Evolutionary conservation across 2,113 vertebrate species (phyloP), one percentile per base, ranked within the genome.

Genomic region (Urocynchramus pylzowi): DNA sequence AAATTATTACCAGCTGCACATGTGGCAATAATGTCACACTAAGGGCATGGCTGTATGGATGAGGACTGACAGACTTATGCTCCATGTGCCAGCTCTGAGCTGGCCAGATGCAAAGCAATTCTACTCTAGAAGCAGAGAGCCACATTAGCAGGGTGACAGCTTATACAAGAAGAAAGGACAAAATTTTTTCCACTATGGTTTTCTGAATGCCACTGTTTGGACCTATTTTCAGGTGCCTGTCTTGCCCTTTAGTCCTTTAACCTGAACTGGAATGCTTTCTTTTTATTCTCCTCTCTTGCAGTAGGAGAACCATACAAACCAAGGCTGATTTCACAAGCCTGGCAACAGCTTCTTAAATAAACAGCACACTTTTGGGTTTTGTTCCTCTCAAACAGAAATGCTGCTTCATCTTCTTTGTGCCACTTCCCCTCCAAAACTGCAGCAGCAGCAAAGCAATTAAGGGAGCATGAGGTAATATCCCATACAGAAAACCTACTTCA

Each of bases 361-460:
- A 87, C 61, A 96, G 82, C 73, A 50, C 59, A 30, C 50, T 84
- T 89, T 39, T 78, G 75, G 3, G 9, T 78, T 92, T 83, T 10
- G 0, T 33, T 77, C 59, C 81, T 87, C 78, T 96, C 70, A 64
- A 87, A 84, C 19, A 95, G 67, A 97, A 97, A 91, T 1, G 57
- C 86, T 83, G 80, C 88, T 97, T 96, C 90, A 88, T 84, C 94
- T 95, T 78, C 87, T 97, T 97, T 97, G 93, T 92, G 81, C 56
- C 84, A 61, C 65, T 78, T 91, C 70, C 69, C 71, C 81, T 96
- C 84, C 76, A 79, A 80, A 95, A 89, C 83, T 82, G 90, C 93
- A 95, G 93, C 56, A 95, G 89, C 92, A 97, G 82, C 59, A 95
- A 77, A 94, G 71, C 78, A 94, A 94, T 96, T 94, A 78, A 94